Conservation (phyloP, 2,797 vertebrate species). For the Spinibarbus caldwelli region DNA sequence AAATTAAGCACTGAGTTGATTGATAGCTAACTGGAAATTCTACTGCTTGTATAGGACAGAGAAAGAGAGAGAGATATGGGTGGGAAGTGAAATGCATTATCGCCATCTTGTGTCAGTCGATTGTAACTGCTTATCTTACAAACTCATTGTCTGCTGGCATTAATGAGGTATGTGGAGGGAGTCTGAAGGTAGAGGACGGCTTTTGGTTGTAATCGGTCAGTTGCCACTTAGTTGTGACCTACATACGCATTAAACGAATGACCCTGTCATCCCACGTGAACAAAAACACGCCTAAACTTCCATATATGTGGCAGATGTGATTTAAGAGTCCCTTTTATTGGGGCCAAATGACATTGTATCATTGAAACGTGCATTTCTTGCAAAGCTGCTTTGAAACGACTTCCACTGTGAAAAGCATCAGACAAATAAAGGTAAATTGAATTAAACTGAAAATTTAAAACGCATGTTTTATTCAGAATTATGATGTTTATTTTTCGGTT, state of each 20-base stretch:
- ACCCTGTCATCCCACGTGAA: conserved; percentile 21
- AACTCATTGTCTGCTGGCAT: conserved; percentile 3
- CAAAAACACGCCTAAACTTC: neutral
- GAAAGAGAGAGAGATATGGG: conserved; percentile 39
- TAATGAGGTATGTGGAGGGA: conserved; percentile 6
- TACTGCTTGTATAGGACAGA: conserved; percentile 62
- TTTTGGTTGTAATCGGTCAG: conserved; percentile 9
- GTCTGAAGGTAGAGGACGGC: neutral
- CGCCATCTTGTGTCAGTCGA: conserved; percentile 19
- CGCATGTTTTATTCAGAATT: neutral
- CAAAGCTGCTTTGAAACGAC: neutral
- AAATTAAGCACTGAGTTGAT: conserved; percentile 63
- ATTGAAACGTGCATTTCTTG: neutral
- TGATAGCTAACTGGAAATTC: conserved; percentile 67
- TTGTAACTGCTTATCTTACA: neutral
- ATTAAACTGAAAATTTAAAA: neutral
- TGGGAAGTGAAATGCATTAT: neutral
- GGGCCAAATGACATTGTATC: neutral
- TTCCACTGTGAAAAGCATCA: neutral
- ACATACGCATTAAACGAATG: neutral
- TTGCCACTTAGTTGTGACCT: conserved; percentile 16
- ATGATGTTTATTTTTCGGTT: neutral
- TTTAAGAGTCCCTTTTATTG: neutral
- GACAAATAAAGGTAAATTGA: neutral
- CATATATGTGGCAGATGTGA: neutral